Percentiles rank a stretch among this genome's conserved stretches.
Evolutionary conservation across 2,113 vertebrate genomes (phyloP).

Genomic region (Petrocephalus microphthalmus): DNA sequence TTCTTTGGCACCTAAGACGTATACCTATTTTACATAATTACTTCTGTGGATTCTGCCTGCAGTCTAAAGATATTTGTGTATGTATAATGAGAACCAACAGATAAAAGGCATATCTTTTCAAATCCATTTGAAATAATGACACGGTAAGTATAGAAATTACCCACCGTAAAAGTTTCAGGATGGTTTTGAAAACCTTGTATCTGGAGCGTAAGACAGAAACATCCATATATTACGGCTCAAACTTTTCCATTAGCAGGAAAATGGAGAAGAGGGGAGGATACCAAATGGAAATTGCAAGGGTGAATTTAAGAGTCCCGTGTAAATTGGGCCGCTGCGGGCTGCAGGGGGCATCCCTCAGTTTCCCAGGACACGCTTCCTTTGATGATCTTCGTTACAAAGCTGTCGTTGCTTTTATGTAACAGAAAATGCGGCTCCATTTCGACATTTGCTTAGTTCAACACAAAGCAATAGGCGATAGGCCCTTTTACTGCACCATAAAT

Average conservation of each 20-base stretch:
- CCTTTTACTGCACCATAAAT: not conserved
- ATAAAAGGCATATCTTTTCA: conserved; percentile 46
- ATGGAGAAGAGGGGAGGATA: conserved; percentile 24
- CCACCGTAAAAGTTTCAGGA: conserved; percentile 43
- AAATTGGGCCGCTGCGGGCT: conserved; percentile 26
- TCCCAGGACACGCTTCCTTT: not conserved
- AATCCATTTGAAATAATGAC: conserved; percentile 49
- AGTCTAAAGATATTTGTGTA: conserved; percentile 28
- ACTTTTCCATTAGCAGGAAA: conserved; percentile 47
- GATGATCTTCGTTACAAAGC: conserved; percentile 10
- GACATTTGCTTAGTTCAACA: not conserved
- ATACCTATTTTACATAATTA: conserved; percentile 47
- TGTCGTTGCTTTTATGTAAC: not conserved
- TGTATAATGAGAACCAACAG: conserved; percentile 43
- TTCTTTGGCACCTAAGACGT: conserved; percentile 36
- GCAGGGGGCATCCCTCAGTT: not conserved
- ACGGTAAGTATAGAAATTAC: conserved; percentile 39
- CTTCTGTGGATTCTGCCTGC: conserved; percentile 35
- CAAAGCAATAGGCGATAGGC: too few species aligned
- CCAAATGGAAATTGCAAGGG: conserved; percentile 23
- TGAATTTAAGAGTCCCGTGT: conserved; percentile 22
- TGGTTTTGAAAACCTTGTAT: conserved; percentile 34
- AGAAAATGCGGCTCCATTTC: not conserved
- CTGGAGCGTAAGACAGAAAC: conserved; percentile 34
- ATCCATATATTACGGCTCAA: conserved; percentile 29